Percentiles rank a stretch among this genome's conserved stretches.
Conservation (phyloP, 2,113 vertebrate genomes). For the Neotoma lepida region DNA sequence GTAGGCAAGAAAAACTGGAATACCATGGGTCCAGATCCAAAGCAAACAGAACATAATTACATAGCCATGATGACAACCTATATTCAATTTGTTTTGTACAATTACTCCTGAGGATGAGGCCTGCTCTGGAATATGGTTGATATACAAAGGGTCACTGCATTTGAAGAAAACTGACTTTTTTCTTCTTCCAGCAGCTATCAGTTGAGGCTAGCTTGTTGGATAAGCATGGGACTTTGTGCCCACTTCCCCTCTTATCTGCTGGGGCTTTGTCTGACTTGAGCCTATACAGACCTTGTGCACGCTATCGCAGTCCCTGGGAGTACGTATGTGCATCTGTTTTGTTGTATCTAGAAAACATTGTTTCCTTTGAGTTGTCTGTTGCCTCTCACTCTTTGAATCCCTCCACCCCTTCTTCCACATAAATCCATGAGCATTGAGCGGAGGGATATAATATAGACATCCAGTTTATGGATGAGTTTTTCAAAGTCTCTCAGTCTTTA, state of each 20-base stretch:
- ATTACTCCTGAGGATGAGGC: background rate
- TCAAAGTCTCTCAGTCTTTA: background rate
- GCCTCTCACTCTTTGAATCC: background rate
- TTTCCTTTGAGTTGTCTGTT: background rate
- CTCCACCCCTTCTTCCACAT: background rate
- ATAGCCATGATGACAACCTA: background rate
- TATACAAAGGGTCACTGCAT: background rate
- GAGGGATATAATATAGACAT: background rate
- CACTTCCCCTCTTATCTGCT: background rate
- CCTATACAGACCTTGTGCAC: background rate
- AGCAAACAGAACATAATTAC: background rate
- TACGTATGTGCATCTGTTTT: background rate
- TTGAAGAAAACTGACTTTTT: background rate
- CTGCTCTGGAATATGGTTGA: background rate
- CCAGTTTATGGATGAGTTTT: background rate
- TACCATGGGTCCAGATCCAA: conserved; percentile 6
- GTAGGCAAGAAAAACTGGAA: background rate
- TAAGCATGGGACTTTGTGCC: background rate
- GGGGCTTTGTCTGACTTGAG: background rate
- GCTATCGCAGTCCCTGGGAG: background rate
- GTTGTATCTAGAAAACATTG: background rate
- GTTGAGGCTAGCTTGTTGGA: background rate
- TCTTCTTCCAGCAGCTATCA: background rate
- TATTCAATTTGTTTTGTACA: background rate
- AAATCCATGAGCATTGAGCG: background rate